Conservation (phyloP, 2,113 vertebrate species). For the Eidolon helvum region DNA sequence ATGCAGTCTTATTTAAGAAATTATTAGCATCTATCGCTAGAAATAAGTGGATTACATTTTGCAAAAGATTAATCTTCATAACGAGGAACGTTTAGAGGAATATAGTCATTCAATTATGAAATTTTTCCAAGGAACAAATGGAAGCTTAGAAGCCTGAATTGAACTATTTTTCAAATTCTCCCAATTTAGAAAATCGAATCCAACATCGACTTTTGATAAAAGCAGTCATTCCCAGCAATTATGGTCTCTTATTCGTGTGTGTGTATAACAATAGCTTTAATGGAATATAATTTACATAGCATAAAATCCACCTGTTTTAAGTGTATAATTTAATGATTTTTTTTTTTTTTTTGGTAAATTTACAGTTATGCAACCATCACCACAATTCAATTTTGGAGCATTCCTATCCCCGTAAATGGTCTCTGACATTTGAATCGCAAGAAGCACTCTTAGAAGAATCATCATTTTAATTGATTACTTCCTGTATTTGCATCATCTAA, state of each 20-base stretch:
- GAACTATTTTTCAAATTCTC: constrained; percentile 18
- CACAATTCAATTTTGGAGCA: not conserved
- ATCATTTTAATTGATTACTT: not conserved
- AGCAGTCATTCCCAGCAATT: not conserved
- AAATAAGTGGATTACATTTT: constrained; percentile 70
- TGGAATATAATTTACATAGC: not conserved
- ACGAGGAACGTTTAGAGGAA: constrained; percentile 43
- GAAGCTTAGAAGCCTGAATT: not conserved
- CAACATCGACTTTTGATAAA: not conserved
- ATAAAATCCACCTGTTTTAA: not conserved
- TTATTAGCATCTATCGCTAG: not conserved
- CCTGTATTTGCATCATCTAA: not conserved
- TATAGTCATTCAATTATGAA: not conserved
- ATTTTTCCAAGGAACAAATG: constrained; percentile 4
- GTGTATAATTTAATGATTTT: not conserved
- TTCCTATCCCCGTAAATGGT: not conserved
- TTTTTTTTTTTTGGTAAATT: not conserved
- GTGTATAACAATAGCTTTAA: not conserved
- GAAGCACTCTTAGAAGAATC: not conserved
- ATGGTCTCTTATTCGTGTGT: not conserved
- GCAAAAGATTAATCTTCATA: constrained; percentile 58
- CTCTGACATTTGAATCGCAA: not conserved
- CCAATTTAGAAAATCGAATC: constrained; percentile 27
- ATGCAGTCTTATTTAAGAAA: not conserved
- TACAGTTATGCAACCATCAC: too few species aligned